These are phyloP conservation scores for Ostrea edulis DNA, from an alignment of 1,140 invertebrate genomes.

Conservation along the genomic window DNA sequence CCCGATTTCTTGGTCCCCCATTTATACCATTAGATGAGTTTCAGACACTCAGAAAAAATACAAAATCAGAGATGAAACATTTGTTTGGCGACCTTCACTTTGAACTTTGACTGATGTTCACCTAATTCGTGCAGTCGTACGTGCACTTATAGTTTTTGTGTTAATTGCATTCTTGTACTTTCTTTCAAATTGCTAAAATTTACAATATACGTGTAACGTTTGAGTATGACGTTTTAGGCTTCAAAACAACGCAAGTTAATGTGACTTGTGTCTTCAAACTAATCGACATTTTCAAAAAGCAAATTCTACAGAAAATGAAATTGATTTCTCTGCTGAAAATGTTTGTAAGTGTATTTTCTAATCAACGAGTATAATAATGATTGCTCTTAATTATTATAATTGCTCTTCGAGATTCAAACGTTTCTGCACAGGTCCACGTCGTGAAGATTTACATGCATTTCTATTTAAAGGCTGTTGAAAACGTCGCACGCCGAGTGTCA, in stretches of 20 bases:
- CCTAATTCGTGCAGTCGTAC: background rate
- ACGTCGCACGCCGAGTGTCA: conserved; percentile 50
- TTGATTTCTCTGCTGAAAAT: conserved; percentile 4
- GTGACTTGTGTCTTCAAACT: background rate
- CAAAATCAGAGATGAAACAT: conserved; percentile 27
- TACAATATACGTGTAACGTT: background rate
- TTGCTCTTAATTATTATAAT: too few relatives aligned
- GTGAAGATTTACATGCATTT: background rate
- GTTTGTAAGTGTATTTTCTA: background rate
- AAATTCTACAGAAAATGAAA: conserved; percentile 26
- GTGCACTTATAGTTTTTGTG: conserved; percentile 15
- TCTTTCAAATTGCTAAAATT: conserved; percentile 3
- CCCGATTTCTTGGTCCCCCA: background rate
- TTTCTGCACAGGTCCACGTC: background rate
- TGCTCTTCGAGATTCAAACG: too few relatives aligned
- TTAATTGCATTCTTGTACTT: background rate
- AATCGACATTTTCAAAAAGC: background rate
- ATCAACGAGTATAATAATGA: background rate
- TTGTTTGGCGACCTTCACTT: conserved; percentile 13
- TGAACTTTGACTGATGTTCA: background rate
- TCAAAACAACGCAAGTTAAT: background rate
- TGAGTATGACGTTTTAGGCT: background rate
- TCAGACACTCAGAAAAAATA: conserved; percentile 16
- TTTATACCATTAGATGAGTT: background rate
- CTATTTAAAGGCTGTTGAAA: conserved; percentile 44